phyloP scores from a whole-genome alignment of 2,113 vertebrate genomes.

The Sinosuthora webbiana region DNA sequence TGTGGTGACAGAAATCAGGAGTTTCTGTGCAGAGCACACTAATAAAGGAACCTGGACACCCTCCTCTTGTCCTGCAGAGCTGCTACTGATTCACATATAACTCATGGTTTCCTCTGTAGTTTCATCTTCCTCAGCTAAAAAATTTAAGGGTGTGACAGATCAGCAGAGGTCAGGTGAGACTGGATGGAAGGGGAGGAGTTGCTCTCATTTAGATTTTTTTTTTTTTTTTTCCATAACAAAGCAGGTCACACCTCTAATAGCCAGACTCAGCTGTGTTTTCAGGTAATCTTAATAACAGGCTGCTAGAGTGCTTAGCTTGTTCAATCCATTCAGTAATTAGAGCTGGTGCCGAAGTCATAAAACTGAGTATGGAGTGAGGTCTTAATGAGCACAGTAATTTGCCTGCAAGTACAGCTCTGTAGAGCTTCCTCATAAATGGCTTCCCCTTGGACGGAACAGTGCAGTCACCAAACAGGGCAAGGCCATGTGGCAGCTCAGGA shows the following conservation, averaged over 20 bases:
- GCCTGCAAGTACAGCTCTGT: background rate
- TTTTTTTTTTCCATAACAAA: background rate
- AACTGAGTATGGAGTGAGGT: background rate
- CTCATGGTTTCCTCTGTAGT: background rate
- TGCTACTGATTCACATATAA: background rate
- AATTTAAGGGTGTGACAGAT: slow-evolving; percentile 4
- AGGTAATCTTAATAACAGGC: slow-evolving; percentile 30
- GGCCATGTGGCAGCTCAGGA: background rate
- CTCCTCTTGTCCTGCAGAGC: background rate
- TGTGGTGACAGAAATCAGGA: background rate
- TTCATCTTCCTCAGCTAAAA: slow-evolving; percentile 32
- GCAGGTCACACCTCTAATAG: slow-evolving; percentile 5
- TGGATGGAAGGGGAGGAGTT: slow-evolving; percentile 13
- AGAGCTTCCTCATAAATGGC: background rate
- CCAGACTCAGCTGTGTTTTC: slow-evolving; percentile 8
- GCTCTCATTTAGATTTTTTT: background rate
- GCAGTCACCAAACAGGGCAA: background rate
- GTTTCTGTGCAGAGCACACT: background rate
- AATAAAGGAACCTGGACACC: background rate
- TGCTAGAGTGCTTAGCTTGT: slow-evolving; percentile 28
- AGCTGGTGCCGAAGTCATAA: background rate
- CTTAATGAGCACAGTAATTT: background rate
- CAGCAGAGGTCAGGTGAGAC: slow-evolving; percentile 30
- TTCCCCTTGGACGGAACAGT: background rate
- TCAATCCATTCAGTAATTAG: slow-evolving; percentile 11